These are phyloP conservation scores for Ptychodera flava DNA, from an alignment of 35 echinoderm and acorn worm species.

Conservation along the genomic window DNA sequence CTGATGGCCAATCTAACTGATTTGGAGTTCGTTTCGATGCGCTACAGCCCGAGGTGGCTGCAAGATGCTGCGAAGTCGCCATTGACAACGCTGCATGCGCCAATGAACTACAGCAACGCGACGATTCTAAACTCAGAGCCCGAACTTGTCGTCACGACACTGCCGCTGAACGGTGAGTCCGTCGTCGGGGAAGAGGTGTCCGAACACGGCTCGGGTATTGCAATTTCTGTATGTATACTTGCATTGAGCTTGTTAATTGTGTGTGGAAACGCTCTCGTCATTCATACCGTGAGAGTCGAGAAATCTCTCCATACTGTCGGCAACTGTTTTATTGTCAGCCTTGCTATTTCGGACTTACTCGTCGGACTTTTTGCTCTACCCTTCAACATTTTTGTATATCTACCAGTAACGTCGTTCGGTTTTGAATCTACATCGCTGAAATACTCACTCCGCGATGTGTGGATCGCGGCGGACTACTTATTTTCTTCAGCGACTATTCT, in stretches of 20 bases:
- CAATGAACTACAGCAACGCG: neutral
- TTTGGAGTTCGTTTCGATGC: too few relatives aligned
- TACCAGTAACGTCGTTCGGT: conserved; percentile 4
- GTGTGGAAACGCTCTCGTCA: conserved; percentile 38
- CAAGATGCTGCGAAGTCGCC: neutral
- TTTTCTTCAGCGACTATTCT: conserved; percentile 66
- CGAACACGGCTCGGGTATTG: neutral
- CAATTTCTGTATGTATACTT: neutral
- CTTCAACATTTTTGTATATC: conserved; percentile 39
- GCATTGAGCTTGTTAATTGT: conserved; percentile 30
- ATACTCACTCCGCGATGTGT: conserved; percentile 17
- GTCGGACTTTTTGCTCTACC: conserved; percentile 64
- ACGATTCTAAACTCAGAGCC: neutral
- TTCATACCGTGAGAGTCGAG: conserved; percentile 53
- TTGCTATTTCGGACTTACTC: conserved; percentile 58
- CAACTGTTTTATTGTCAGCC: conserved; percentile 51
- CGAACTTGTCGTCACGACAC: neutral
- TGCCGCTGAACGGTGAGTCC: too few relatives aligned
- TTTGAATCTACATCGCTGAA: neutral
- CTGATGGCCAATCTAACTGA: too few relatives aligned
- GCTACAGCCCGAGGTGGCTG: neutral
- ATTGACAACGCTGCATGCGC: neutral
- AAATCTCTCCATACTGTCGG: conserved; percentile 54
- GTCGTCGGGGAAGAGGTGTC: neutral
- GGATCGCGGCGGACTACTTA: conserved; percentile 66